These are phyloP conservation scores for Leucoraja ocellata DNA, from an alignment of 2,797 vertebrate species.

Conservation along the genomic window DNA sequence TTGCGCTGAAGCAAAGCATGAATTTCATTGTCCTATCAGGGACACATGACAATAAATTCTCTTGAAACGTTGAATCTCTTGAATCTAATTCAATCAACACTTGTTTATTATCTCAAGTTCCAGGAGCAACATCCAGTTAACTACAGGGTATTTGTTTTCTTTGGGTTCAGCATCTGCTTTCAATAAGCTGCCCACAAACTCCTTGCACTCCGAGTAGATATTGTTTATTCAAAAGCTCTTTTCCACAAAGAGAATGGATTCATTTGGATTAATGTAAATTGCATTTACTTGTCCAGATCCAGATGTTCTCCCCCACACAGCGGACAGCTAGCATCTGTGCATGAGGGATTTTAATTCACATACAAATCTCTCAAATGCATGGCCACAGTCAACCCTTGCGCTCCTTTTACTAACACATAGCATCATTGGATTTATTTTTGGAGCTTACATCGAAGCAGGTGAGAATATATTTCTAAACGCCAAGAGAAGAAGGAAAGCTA, in stretches of 20 bases:
- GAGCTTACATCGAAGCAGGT: neutral
- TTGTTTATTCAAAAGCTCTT: neutral
- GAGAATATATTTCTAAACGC: neutral
- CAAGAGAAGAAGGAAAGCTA: neutral
- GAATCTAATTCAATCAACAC: neutral
- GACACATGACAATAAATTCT: no score
- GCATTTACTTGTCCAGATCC: neutral
- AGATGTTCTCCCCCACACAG: neutral
- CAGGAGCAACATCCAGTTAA: neutral
- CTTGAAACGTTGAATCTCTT: no score
- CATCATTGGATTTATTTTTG: neutral
- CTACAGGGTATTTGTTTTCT: neutral
- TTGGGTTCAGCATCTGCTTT: conserved; percentile 1
- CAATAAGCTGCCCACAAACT: neutral
- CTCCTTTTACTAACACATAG: neutral
- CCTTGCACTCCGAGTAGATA: neutral
- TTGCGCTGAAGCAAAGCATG: no score
- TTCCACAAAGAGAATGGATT: neutral
- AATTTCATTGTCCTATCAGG: no score
- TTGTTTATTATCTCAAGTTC: conserved; percentile 4
- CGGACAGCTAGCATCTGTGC: neutral
- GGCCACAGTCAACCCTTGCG: neutral
- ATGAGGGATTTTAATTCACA: neutral
- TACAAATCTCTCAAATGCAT: neutral
- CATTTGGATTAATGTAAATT: neutral